phyloP scores from a whole-genome alignment of 2,113 vertebrate species.

The Spizaetus ornatus region DNA sequence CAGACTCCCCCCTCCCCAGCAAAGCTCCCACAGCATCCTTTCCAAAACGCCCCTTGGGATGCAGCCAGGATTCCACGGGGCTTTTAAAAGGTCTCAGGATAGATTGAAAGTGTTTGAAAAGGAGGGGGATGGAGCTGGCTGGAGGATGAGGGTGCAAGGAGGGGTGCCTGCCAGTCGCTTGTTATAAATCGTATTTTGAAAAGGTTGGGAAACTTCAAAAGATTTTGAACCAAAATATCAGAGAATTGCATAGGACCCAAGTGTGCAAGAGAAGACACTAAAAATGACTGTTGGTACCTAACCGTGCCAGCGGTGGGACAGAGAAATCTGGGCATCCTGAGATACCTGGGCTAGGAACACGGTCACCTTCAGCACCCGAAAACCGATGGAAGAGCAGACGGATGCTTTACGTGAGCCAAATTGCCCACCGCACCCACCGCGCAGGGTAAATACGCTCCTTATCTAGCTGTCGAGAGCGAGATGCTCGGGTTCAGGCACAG shows the following conservation, averaged over 20 bases:
- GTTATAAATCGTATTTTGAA: not conserved
- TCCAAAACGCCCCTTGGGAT: not conserved
- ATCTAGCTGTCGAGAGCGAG: accelerated
- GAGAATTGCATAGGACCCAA: not conserved
- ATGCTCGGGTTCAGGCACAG: not conserved
- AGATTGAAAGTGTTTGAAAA: not conserved
- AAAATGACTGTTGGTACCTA: not conserved
- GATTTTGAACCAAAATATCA: not conserved
- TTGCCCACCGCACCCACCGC: accelerated
- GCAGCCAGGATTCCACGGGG: not conserved
- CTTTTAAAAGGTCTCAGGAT: not conserved
- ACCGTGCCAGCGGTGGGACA: not conserved
- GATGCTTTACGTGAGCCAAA: accelerated
- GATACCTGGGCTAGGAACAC: not conserved
- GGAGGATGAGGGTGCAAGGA: accelerated
- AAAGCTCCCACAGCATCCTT: not conserved
- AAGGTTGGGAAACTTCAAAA: not conserved
- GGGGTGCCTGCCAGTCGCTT: not conserved
- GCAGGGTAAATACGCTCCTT: accelerated
- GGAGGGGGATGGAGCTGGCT: not conserved
- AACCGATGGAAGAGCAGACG: not conserved
- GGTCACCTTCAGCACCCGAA: not conserved
- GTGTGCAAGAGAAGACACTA: accelerated
- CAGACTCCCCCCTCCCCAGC: too few species aligned
- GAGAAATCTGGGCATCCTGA: not conserved